Percentiles rank a stretch among this genome's conserved stretches.
These are phyloP conservation scores for Styela plicata DNA, from an alignment of 23 tunicate genomes.

Conservation along the genomic window DNA sequence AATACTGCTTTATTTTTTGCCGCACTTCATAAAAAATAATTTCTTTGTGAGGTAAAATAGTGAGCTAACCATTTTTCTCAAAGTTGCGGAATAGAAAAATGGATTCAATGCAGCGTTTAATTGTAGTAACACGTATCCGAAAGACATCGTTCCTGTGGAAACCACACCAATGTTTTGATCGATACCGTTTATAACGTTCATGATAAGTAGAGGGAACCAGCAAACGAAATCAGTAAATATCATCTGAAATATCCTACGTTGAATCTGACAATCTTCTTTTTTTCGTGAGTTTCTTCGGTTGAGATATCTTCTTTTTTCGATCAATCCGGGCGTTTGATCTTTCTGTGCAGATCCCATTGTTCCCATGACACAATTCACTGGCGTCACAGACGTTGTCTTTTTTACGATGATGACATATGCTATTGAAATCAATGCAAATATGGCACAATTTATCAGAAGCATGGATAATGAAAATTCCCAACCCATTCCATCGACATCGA, in stretches of 20 bases:
- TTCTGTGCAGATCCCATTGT: no score
- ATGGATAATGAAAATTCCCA: neutral
- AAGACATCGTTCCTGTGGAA: neutral
- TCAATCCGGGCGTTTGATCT: no score
- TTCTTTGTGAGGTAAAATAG: no score
- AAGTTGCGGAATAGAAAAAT: no score
- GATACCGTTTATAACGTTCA: neutral
- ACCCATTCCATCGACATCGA: neutral
- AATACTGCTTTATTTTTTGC: no score
- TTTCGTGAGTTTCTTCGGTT: neutral
- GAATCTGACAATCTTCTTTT: constrained; percentile 1
- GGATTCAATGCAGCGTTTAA: no score
- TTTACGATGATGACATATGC: neutral
- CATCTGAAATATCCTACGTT: neutral
- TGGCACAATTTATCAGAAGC: neutral
- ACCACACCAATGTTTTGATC: neutral
- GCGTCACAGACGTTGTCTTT: neutral
- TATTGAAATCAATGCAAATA: neutral
- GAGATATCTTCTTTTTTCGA: no score
- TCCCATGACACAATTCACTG: no score
- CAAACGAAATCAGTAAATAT: neutral
- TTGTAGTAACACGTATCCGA: no score
- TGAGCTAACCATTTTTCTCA: no score
- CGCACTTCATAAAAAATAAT: no score
- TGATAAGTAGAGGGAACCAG: neutral